Base-by-base conservation (phyloP, 2,888 invertebrate species). In the Hypercompe scribonia region DNA sequence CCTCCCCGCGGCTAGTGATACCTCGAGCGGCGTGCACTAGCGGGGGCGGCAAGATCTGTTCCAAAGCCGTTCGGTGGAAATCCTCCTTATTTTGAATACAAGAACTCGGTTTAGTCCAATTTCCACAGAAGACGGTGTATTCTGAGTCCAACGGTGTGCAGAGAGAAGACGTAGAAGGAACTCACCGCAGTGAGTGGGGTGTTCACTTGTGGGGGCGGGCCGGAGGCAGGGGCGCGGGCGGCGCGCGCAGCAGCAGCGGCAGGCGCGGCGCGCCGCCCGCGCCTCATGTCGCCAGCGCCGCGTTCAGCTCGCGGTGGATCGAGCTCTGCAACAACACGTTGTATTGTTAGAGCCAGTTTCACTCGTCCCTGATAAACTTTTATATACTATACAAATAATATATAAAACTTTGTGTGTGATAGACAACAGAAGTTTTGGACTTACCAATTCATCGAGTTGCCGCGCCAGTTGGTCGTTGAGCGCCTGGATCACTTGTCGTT, bases 401-500 rank as follows among this genome's bases (percentile, higher is more conserved):
- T 36, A 36, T 36, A 36, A 7, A 36, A 8, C 8, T 36, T 8
- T 36, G 36, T 36, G 36, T 7, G 36, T 36, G 36, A 7, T 36
- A 36, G 5, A 36, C 36, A 8, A 8, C 36, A 42, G 31, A 21
- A 10, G 33, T 42, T 66, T 31, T n/a, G 24, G 21, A 64, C 91
- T 91, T 72, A 96, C 97, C 93, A 98, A 95, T 90, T 98, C 98
- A 88, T 98, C 97, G 77, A 98, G 97, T 88, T 97, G 97, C 75
- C 97, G 94, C 71, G 98, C 98, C 87, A 98, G 96, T 94, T 98
- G 98, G 85, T 97, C 97, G 93, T 98, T 98, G 84, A 98, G 95
- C 58, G 98, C 98, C 86, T 98, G 97, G 83, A 98, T 95, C 80
- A 98, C 97, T 88, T 98, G 97, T 83, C 97, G 96, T 93, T 98